Conservation (phyloP, 2,888 invertebrate species). For the Leucania comma region DNA sequence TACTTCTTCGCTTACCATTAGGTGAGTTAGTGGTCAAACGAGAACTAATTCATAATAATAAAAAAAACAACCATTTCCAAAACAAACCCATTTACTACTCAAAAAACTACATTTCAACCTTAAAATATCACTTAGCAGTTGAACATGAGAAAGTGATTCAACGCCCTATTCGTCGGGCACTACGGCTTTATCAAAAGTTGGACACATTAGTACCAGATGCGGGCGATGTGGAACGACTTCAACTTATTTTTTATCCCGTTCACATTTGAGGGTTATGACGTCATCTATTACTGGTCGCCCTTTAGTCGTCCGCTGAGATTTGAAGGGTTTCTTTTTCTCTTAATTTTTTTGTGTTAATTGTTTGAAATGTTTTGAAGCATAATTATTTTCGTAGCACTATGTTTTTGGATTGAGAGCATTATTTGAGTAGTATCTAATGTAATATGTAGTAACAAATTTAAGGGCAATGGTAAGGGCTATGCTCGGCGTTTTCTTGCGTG, state of each 20-base stretch:
- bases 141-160: constrained; percentile 77
- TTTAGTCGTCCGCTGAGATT: constrained; percentile 51
- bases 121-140: constrained; percentile 65
- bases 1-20: too few relatives aligned
- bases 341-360: constrained; percentile 39
- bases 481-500: too few relatives aligned
- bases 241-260: constrained; percentile 75
- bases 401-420: too few relatives aligned
- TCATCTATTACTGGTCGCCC: constrained; percentile 64
- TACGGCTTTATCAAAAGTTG: constrained; percentile 83
- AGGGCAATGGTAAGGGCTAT: too few relatives aligned
- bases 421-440: too few relatives aligned
- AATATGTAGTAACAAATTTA: too few relatives aligned
- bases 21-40: too few relatives aligned
- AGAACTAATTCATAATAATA: neutral
- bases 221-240: constrained; percentile 72
- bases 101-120: constrained; percentile 36
- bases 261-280: constrained; percentile 66
- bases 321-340: constrained; percentile 24
- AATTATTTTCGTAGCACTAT: too few relatives aligned
- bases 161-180: constrained; percentile 74
- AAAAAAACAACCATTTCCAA: constrained; percentile 2
- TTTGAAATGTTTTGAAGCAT: neutral
- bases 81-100: neutral
- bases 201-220: constrained; percentile 81